Evolutionary conservation across 2,797 vertebrate genomes (phyloP).

Genomic region (Serranus cabrilla): DNA sequence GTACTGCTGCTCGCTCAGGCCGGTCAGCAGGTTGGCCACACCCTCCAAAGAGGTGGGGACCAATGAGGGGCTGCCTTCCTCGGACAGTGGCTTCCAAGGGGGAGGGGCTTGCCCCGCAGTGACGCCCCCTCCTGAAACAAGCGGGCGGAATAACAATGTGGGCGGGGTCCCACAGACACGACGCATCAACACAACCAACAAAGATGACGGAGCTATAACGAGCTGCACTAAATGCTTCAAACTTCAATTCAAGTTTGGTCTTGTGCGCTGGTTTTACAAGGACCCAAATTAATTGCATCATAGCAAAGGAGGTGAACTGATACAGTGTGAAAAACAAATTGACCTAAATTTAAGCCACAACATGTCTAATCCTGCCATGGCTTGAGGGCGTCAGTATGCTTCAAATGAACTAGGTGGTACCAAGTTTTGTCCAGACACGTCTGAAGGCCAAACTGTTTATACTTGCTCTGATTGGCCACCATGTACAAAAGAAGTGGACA

Average conservation of each 20-base stretch:
- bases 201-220: slow-evolving; percentile 40
- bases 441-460: neutral
- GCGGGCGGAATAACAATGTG: slow-evolving; percentile 83
- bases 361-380: slow-evolving; percentile 13
- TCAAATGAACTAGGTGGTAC: slow-evolving; percentile 28
- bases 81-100: slow-evolving; percentile 83
- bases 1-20: slow-evolving; percentile 90
- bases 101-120: slow-evolving; percentile 83
- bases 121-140: slow-evolving; percentile 81
- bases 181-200: slow-evolving; percentile 67
- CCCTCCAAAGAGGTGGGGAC: slow-evolving; percentile 93
- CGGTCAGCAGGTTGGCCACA: slow-evolving; percentile 91
- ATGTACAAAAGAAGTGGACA: no score
- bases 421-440: neutral
- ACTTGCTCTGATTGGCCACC: neutral
- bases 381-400: slow-evolving; percentile 34
- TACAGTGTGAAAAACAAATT: neutral
- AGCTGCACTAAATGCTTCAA: slow-evolving; percentile 17
- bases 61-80: slow-evolving; percentile 89
- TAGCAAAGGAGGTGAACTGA: slow-evolving; percentile 9
- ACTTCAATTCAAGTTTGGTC: slow-evolving; percentile 1
- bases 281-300: slow-evolving; percentile 7
- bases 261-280: slow-evolving; percentile 10
- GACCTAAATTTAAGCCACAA: slow-evolving; percentile 6
- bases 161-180: slow-evolving; percentile 79